These are phyloP conservation scores for Xiphophorus couchianus DNA, from an alignment of 2,113 vertebrate genomes.

Conservation along the genomic window DNA sequence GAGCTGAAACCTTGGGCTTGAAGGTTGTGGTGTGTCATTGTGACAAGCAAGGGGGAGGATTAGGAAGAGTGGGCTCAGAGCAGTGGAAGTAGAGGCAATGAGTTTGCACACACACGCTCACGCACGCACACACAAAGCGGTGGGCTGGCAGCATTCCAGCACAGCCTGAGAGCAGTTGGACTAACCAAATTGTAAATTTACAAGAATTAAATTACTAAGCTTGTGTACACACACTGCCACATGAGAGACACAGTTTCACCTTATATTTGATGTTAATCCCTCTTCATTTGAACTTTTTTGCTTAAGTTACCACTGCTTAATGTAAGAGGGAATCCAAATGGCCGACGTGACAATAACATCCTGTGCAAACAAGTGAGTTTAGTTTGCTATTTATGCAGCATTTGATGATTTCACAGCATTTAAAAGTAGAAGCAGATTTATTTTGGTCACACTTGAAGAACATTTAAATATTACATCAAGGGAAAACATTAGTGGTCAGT, in stretches of 20 bases:
- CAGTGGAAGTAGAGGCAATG: slow-evolving; percentile 16
- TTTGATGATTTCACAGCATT: neutral
- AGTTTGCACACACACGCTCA: slow-evolving; percentile 32
- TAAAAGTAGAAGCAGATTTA: too few relatives aligned
- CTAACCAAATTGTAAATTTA: slow-evolving; percentile 77
- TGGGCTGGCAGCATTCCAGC: slow-evolving; percentile 72
- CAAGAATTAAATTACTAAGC: slow-evolving; percentile 74
- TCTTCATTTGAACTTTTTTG: too few relatives aligned
- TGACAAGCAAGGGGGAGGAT: slow-evolving; percentile 37
- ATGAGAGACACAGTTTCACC: slow-evolving; percentile 49
- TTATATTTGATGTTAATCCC: too few relatives aligned
- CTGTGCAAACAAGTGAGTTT: neutral
- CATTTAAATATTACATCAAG: neutral
- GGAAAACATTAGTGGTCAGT: too few relatives aligned
- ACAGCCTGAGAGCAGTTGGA: slow-evolving; percentile 69
- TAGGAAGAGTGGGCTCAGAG: slow-evolving; percentile 33
- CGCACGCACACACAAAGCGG: slow-evolving; percentile 35
- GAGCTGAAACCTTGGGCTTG: slow-evolving; percentile 57
- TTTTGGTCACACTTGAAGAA: neutral
- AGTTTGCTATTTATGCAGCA: neutral
- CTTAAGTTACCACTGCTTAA: too few relatives aligned
- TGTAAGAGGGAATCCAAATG: too few relatives aligned
- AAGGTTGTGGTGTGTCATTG: slow-evolving; percentile 54
- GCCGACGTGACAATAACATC: neutral
- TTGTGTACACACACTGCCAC: slow-evolving; percentile 66